These are phyloP conservation scores for Elephantulus edwardii DNA, from an alignment of 2,113 vertebrate species.

Conservation along the genomic window DNA sequence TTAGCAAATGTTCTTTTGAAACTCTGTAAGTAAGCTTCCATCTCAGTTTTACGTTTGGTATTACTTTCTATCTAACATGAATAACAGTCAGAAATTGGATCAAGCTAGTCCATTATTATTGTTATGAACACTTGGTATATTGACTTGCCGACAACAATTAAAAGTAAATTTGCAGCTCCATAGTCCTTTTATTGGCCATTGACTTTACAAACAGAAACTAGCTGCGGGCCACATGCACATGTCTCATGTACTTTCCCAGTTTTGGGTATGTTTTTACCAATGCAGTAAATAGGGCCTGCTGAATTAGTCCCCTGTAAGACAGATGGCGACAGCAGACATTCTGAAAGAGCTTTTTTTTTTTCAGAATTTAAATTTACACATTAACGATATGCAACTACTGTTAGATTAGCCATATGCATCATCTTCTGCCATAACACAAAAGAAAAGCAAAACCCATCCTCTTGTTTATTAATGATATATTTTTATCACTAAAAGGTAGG, in stretches of 20 bases:
- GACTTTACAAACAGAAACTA: conserved; percentile 34
- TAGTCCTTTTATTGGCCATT: conserved; percentile 37
- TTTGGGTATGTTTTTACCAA: not conserved
- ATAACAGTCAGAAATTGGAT: not conserved
- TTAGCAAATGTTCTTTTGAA: not conserved
- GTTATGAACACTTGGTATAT: not conserved
- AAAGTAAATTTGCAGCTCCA: conserved; percentile 50
- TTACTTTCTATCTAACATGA: not conserved
- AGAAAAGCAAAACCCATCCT: not conserved
- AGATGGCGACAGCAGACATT: conserved; percentile 22
- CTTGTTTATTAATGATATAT: conserved; percentile 15
- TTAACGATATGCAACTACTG: conserved; percentile 7
- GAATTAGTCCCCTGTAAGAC: conserved; percentile 13
- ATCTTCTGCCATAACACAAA: not conserved
- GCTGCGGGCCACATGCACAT: not conserved
- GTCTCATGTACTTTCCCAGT: not conserved
- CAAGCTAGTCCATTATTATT: not conserved
- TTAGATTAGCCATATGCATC: not conserved
- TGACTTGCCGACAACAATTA: conserved; percentile 54
- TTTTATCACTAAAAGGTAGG: not conserved
- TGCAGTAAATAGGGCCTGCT: not conserved
- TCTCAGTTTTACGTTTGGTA: not conserved
- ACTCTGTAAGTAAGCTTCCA: not conserved
- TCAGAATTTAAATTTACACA: conserved; percentile 28
- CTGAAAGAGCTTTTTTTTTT: not conserved